Conservation (phyloP, 2,797 vertebrate species). For the Parotocinclus haroldoi region DNA sequence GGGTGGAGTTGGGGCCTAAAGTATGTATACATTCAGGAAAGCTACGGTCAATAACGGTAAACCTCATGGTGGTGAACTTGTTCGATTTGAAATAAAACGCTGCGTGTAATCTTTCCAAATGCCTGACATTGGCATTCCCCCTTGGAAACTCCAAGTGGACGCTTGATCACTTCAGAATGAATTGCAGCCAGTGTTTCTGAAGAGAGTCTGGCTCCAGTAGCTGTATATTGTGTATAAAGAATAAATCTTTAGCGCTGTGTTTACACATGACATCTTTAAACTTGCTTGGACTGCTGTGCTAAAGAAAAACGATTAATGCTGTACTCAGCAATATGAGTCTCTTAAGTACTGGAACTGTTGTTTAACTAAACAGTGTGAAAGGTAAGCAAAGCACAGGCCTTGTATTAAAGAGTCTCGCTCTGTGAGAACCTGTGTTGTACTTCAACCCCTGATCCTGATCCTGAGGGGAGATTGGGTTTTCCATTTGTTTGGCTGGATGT, state of each 20-base stretch:
- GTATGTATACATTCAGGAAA: too few species aligned
- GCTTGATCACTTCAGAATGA: too few species aligned
- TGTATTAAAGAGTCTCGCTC: slow-evolving; percentile 8
- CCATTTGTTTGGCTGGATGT: slow-evolving; percentile 14
- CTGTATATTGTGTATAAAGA: slow-evolving; percentile 30
- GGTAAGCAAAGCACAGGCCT: slow-evolving; percentile 41
- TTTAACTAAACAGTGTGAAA: slow-evolving; percentile 36
- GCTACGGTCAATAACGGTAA: too few species aligned
- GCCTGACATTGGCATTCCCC: slow-evolving; percentile 14
- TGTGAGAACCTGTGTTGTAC: background rate
- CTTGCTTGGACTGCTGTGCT: slow-evolving; percentile 21
- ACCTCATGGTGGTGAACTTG: too few species aligned
- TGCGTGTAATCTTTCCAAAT: background rate
- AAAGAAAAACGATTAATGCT: slow-evolving; percentile 21
- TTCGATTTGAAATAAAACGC: too few species aligned
- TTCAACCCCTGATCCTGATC: background rate
- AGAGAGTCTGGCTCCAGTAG: slow-evolving; percentile 35
- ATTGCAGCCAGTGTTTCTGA: background rate
- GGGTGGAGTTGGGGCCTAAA: too few species aligned
- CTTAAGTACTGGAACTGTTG: slow-evolving; percentile 20
- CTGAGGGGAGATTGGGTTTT: background rate
- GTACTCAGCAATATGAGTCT: slow-evolving; percentile 16
- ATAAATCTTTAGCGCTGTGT: slow-evolving; percentile 42
- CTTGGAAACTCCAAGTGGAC: too few species aligned
- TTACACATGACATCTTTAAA: slow-evolving; percentile 33